Conservation (phyloP, 2,888 invertebrate genomes). For the Ornithoptera priamus region DNA sequence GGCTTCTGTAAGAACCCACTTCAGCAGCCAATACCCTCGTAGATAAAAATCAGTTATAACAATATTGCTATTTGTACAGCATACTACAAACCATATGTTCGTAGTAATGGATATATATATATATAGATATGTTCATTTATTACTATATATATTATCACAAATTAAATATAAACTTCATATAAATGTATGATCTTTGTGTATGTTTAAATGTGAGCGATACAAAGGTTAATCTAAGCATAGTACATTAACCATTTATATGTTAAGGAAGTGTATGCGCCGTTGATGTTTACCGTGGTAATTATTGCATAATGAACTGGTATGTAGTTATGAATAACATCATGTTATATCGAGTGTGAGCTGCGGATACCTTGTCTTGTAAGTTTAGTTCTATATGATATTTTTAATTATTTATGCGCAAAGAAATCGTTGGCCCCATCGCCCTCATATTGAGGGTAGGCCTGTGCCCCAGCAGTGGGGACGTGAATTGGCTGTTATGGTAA, state of each 20-base stretch:
- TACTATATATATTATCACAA: background rate
- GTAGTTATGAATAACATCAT: background rate
- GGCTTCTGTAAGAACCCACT: too few species aligned
- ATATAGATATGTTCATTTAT: too few species aligned
- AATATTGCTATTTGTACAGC: too few species aligned
- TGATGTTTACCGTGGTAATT: background rate
- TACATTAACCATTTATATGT: background rate
- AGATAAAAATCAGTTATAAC: too few species aligned
- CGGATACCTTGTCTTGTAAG: background rate
- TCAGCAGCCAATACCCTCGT: too few species aligned
- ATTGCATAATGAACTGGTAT: conserved; percentile 1
- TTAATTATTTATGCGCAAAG: too few species aligned
- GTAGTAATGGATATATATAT: too few species aligned
- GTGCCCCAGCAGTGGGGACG: too few species aligned
- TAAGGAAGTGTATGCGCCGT: conserved; percentile 1
- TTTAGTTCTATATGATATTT: background rate
- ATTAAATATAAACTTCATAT: background rate
- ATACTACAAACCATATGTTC: too few species aligned
- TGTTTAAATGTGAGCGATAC: background rate
- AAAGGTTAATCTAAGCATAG: background rate
- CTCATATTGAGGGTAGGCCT: too few species aligned
- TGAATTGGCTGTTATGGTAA: too few species aligned
- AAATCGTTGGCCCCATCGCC: too few species aligned
- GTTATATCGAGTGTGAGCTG: background rate
- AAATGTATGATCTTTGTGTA: background rate